Evolutionary conservation across 2,113 vertebrate species (phyloP), one percentile per base, ranked within the genome.

Genomic region (Camelus bactrianus): DNA sequence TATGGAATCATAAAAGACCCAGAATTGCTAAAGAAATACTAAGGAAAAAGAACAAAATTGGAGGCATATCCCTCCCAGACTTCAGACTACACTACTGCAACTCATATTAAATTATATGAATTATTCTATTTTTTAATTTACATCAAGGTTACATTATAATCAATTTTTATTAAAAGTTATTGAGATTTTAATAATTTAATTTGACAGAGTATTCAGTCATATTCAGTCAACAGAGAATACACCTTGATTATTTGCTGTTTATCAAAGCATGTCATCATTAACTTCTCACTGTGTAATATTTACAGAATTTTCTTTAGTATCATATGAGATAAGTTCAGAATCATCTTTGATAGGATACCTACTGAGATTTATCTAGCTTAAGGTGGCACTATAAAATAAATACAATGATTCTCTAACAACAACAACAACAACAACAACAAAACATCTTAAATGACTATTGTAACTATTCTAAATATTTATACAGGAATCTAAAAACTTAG

Each of bases 181-280:
- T 62, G 3, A 93, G 24, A 90, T 48, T 91, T 89, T 83, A 77
- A 28, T 88, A 64, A 76, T 77, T 67, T 65, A 64, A 80, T 67
- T 48, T 64, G 16, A 69, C 95, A 96, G 89, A 62, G 9, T 87
- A 77, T 84, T 81, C 42, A 89, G 9, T 52, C 1, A 75, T 3
- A 72, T 76, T 42, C 3, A 89, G 60, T 54, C 42, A 56, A 83
- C 9, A 48, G 69, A 8, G 46, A 84, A 75, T 22, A 48, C 5
- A 11, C 6, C 89, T 1, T 83, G 42, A 77, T n/a, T 38, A 46
- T 77, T 91, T 86, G 42, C 6, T 58, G 46, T 42, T 92, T 92
- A 73, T n/a, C 13, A 70, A 92, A 95, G 22, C 9, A 19, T 5
- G 14, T 77, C 8, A 52, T 58, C 19, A 77, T 48, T 82, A 54